Conservation (phyloP, 2,888 invertebrate genomes). For the Drosophila anceps region DNA sequence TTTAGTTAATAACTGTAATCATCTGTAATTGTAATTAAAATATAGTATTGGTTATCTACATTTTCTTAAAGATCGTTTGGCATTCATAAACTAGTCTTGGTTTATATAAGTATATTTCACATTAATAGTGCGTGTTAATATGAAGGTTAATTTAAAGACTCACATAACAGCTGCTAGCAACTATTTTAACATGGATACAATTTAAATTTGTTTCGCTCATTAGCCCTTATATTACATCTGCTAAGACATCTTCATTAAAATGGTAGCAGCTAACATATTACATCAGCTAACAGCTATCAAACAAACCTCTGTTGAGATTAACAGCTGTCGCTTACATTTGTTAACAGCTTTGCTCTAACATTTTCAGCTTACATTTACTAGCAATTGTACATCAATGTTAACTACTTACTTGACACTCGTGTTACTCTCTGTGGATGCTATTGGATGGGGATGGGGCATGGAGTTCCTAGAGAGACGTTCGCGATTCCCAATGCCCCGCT, state of each 20-base stretch:
- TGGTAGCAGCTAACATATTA: not conserved
- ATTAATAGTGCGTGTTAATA: too few relatives aligned
- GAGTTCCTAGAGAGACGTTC: constrained; percentile 70
- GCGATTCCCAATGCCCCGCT: constrained; percentile 69
- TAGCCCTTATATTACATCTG: not conserved
- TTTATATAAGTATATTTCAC: too few relatives aligned
- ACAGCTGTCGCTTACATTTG: not conserved
- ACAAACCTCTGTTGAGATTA: not conserved
- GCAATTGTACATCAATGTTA: not conserved
- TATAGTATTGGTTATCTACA: not conserved
- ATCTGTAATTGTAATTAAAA: too few relatives aligned
- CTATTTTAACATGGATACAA: too few relatives aligned
- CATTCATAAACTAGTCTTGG: not conserved
- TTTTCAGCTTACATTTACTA: not conserved
- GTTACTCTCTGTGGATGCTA: constrained; percentile 50
- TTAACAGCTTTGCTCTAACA: not conserved
- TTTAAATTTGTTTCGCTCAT: not conserved
- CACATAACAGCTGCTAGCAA: too few relatives aligned
- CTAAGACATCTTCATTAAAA: not conserved
- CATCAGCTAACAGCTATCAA: not conserved
- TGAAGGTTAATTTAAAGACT: too few relatives aligned
- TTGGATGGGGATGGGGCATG: constrained; percentile 44
- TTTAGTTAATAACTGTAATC: not conserved
- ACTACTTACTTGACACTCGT: constrained; percentile 58
- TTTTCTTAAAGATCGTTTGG: not conserved